Base-by-base conservation (phyloP, 2,888 invertebrate genomes). In the Xanthostigma xanthostigma region DNA sequence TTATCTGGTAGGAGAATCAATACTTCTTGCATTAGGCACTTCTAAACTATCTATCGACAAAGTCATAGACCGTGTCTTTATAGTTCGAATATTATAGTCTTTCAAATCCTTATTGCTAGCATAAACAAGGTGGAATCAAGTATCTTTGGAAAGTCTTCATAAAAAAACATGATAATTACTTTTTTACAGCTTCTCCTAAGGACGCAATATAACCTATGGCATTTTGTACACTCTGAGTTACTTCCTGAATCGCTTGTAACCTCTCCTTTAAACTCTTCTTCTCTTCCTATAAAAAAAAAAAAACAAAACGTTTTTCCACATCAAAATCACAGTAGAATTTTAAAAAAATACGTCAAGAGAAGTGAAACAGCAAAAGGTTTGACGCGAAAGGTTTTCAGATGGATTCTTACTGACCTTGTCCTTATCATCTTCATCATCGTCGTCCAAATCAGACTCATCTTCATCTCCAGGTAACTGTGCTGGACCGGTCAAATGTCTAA, bases 211-310 rank as follows among this genome's bases (percentile, higher is more conserved):
- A 89, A 27, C 96, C 96, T 50, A 97, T 87, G 1, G 89, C 86
- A 60, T 96, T 94, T 67, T 98, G 97, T 4, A 98, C 94, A 49
- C 89, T 88, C 61, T 93, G 88, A 13, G 96, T 94, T 3, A 96
- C 95, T 68, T 98, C 97, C 66, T 97, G 96, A 57, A 97, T 92
- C 3, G 93, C 89, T 67, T 92, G 92, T 40, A 97, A 68, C 51
- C 91, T 79, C 65, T 95, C 94, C 64, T 94, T 92, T 47, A 97
- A 72, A 56, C 91, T 89, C 69, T 93, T 94, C 66, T 94, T 95
- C 64, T 94, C 95, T 66, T 95, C 95, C 84, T 88, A 60, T n/a
- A 64, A 61, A 34, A 49, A 52, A 49, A 64, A 61, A 34, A 49
- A 52, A 49, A 53, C 46, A 17, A 52, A 43, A 53, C 55, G 56